Evolutionary conservation across 2,113 vertebrate species (phyloP), one percentile per base, ranked within the genome.

Genomic region (Rostratula benghalensis): DNA sequence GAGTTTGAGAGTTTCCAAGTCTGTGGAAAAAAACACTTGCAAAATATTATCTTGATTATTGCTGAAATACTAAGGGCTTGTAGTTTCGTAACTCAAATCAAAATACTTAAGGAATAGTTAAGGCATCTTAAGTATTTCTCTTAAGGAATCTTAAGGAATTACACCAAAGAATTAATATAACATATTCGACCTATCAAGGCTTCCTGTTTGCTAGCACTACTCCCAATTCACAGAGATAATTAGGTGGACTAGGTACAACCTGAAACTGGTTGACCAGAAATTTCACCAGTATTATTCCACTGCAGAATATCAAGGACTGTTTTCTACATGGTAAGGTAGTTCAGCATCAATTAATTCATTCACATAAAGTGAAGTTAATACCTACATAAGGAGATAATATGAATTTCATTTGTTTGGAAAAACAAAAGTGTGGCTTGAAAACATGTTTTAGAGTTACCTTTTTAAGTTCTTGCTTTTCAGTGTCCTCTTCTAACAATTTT

Each of bases 381-480:
- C 20, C 33, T 75, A 65, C 0, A 14, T 4, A 61, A 46, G 19
- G 30, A 70, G 24, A 57, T 13, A 19, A 46, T 0, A 67, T 27
- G 2, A 92, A 35, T n/a, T 65, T 67, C 2, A 70, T n/a, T 27
- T 57, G 57, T 24, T 65, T 65, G 41, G 10, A 61, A 61, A 63
- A 28, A 15, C 56, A 50, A 87, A 8, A 7, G 6, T 35, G 10
- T 31, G 18, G 43, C 65, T 81, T 19, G n/a, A 90, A 27, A 87
- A 28, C 1, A 7, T 14, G 50, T n/a, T 80, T 64, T 28, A 78
- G 10, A 51, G 63, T 98, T 98, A 99, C 99, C 99, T 99, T 99
- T 96, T 98, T 98, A 85, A 99, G 94, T 69, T 99, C 98, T 90
- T 98, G 96, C 84, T 98, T 98, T 96, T 99, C 98, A 90, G 94